A percentile compares a stretch with the other conserved stretches of the same genome.
These are phyloP conservation scores for Gymnocypris eckloni DNA, from an alignment of 2,797 vertebrate genomes.

Conservation along the genomic window DNA sequence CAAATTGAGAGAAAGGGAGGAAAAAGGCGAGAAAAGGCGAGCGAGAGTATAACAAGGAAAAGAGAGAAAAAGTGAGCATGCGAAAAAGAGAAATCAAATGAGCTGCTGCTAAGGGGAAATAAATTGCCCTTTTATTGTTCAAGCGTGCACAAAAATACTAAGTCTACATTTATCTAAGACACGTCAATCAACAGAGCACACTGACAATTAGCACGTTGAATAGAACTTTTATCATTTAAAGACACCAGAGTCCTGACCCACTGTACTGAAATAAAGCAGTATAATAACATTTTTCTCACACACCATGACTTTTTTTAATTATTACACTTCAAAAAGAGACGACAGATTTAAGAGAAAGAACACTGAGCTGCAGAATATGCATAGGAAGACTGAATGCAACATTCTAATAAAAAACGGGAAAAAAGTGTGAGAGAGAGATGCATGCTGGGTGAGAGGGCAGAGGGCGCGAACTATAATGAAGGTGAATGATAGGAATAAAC, in stretches of 20 bases:
- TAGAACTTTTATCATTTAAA: constrained; percentile 84
- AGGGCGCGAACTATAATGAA: constrained; percentile 38
- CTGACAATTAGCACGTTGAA: constrained; percentile 84
- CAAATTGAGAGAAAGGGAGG: constrained; percentile 79
- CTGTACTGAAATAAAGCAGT: constrained; percentile 74
- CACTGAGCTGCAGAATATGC: background rate
- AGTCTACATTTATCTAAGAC: constrained; percentile 84
- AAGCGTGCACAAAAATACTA: constrained; percentile 84
- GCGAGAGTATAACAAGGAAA: constrained; percentile 48
- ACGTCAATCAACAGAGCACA: constrained; percentile 81
- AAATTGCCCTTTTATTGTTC: constrained; percentile 84
- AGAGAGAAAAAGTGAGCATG: constrained; percentile 65
- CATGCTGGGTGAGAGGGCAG: constrained; percentile 49
- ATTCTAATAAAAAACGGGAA: background rate
- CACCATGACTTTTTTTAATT: constrained; percentile 82
- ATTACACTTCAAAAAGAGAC: constrained; percentile 64
- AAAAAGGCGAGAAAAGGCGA: constrained; percentile 55
- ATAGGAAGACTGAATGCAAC: constrained; percentile 11
- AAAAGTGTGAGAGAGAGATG: constrained; percentile 27
- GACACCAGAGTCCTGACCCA: constrained; percentile 84
- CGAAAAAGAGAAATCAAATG: constrained; percentile 74
- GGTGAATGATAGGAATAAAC: constrained; percentile 48
- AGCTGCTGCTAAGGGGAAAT: constrained; percentile 77
- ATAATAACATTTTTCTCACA: constrained; percentile 81
- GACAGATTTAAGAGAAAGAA: constrained; percentile 56